Base-by-base conservation (phyloP, 1,140 invertebrate genomes). In the Branchinecta lynchi region DNA sequence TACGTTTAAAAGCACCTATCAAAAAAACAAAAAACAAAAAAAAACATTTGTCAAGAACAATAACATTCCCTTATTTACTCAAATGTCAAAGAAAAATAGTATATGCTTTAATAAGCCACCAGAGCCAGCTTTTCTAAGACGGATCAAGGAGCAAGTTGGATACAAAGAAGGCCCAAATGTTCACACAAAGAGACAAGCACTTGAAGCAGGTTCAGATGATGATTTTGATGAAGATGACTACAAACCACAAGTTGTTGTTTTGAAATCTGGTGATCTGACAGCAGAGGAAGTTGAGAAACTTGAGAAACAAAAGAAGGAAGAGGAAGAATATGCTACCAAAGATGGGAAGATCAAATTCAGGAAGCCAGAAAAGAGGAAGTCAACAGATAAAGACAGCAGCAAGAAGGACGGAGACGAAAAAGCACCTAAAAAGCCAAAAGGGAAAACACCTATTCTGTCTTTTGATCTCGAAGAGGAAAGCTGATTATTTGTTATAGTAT, bases 81-180 rank as follows among this genome's bases (percentile, higher is more conserved):
- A 60, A 20, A 60, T 60, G 51, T 60, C 70, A 17, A 77, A 77
- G 72, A 66, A 72, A 10, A 85, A 84, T 73, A 82, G 75, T 46
- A 75, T 91, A 70, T 79, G 84, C 32, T 94, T 85, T 75, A 85
- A 86, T 17, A 92, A 90, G 79, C 91, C 90, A n/a, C 81, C 87
- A 72, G 90, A 93, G 77, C 91, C 91, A 8, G 85, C 84, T 75
- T 94, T 94, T 83, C 78, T 94, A 70, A 85, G 83, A 74, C 82
- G 84, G 74, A 79, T 94, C 60, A 94, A 94, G 79, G 84, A 86
- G 75, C 82, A 89, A 83, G 84, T 86, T 68, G 90, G 90, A 44
- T 93, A 89, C 77, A 87, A 89, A 77, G 89, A 92, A 79, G 87
- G 85, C 69, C 85, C 87, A 45, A 86, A 82, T 12, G 78, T 92